Evolutionary conservation across 2,888 invertebrate species (phyloP).

Genomic region (Amphipyra berbera): DNA sequence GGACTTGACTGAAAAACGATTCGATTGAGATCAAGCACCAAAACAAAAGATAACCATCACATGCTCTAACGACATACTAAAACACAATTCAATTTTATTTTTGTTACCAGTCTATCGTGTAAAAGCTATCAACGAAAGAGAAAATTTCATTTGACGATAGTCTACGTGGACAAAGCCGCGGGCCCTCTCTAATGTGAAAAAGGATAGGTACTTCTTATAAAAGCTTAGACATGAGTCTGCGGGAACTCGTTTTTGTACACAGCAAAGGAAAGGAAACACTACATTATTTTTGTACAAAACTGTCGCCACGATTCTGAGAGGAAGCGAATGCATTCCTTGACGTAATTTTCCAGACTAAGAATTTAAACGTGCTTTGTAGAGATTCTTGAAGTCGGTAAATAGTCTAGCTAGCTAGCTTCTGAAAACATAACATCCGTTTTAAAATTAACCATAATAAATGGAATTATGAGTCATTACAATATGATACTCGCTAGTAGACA

Average conservation of each 20-base stretch:
- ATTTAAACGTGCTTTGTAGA: slow-evolving; percentile 5
- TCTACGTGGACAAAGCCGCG: slow-evolving; percentile 38
- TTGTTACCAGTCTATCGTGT: slow-evolving; percentile 35
- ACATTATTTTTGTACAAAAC: slow-evolving; percentile 40
- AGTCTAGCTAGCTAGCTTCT: neutral
- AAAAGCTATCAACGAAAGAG: slow-evolving; percentile 43
- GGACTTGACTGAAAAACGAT: slow-evolving; percentile 5
- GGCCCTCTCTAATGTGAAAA: slow-evolving; percentile 27
- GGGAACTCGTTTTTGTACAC: slow-evolving; percentile 36
- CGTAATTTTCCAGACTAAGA: slow-evolving; percentile 20
- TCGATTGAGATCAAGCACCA: slow-evolving; percentile 19
- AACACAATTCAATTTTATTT: slow-evolving; percentile 43
- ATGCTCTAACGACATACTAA: slow-evolving; percentile 32
- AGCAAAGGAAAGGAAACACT: slow-evolving; percentile 44
- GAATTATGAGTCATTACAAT: neutral
- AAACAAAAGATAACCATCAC: slow-evolving; percentile 48
- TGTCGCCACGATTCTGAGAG: slow-evolving; percentile 13
- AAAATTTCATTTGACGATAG: slow-evolving; percentile 40
- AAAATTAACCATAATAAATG: slow-evolving; percentile 3
- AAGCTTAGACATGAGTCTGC: slow-evolving; percentile 38
- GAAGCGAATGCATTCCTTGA: slow-evolving; percentile 27
- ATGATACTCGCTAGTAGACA: too few relatives aligned
- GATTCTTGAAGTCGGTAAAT: neutral
- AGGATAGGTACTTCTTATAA: slow-evolving; percentile 22
- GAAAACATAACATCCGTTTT: slow-evolving; percentile 1